Evolutionary conservation across 1,140 invertebrate species (phyloP), one percentile per base, ranked within the genome.

Genomic region (Sweltsa coloradensis): DNA sequence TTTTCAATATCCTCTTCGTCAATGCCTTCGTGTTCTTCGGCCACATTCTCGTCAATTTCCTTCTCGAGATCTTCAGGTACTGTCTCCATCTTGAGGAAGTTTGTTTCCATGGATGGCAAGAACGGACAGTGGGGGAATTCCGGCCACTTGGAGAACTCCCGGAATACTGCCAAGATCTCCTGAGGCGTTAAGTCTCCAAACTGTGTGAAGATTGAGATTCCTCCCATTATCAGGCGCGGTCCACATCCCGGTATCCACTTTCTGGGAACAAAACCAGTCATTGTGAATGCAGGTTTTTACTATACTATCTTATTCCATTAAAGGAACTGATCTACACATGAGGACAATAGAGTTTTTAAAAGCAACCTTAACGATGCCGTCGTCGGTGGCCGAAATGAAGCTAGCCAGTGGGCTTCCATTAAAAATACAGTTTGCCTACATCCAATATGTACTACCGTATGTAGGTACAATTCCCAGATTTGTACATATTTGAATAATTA

Each of bases 231-330:
- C 0, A 79, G 58, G 49, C 73, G 67, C 1, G 74, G 65, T 0
- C 76, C 76, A 55, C 75, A 78, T 13, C 70, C 73, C 1, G 75
- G 74, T 31, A 76, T 71, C 74, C 73, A 78, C 47, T 72, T 69
- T 51, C 75, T 77, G 47, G 48, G 4, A 14, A 40, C 22, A 19
- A 25, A 16, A 37, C 36, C 18, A 37, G n/a, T n/a, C n/a, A n/a
- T n/a, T n/a, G n/a, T n/a, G n/a, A n/a, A n/a, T n/a, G n/a, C n/a
- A n/a, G n/a, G n/a, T n/a, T n/a, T n/a, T n/a, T n/a, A n/a, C n/a
- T n/a, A n/a, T n/a, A n/a, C n/a, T n/a, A n/a, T n/a, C n/a, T n/a
- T n/a, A n/a, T n/a, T n/a, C n/a, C n/a, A n/a, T n/a, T n/a, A n/a
- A n/a, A n/a, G n/a, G n/a, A n/a, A n/a, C n/a, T n/a, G n/a, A n/a